Conservation (phyloP, 2,113 vertebrate genomes). For the Spheniscus mendiculus region DNA sequence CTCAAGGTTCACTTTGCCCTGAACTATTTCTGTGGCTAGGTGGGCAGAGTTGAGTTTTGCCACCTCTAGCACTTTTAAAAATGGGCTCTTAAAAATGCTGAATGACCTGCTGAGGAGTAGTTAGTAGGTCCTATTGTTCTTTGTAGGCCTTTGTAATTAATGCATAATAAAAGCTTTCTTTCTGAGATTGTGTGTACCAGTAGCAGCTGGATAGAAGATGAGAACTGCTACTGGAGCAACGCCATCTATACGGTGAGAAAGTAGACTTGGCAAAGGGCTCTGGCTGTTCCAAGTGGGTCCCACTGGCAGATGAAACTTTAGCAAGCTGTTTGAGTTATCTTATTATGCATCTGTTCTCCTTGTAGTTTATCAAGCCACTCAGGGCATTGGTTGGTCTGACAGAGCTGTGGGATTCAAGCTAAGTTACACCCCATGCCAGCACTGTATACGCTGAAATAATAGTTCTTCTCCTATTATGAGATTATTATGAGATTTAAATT, state of each 20-base stretch:
- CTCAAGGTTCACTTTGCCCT: not conserved
- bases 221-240: conserved; percentile 10
- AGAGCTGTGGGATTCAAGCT: not conserved
- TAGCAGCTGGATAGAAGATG: conserved; percentile 20
- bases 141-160: not conserved
- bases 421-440: not conserved
- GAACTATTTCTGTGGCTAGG: not conserved
- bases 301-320: conserved; percentile 26
- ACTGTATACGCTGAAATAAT: not conserved
- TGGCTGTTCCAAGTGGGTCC: not conserved
- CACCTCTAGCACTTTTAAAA: not conserved
- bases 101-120: not conserved
- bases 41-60: not conserved
- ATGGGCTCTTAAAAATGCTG: not conserved
- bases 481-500: conserved; percentile 30
- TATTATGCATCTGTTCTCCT: conserved; percentile 5
- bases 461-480: not conserved
- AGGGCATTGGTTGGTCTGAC: not conserved
- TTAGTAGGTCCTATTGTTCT: not conserved
- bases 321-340: conserved; percentile 28
- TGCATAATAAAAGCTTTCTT: not conserved
- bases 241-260: conserved; percentile 1
- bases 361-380: not conserved
- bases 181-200: not conserved
- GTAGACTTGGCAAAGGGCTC: conserved; percentile 35